These are phyloP conservation scores for Blastobasis adustella DNA, from an alignment of 2,888 invertebrate species.

Conservation along the genomic window DNA sequence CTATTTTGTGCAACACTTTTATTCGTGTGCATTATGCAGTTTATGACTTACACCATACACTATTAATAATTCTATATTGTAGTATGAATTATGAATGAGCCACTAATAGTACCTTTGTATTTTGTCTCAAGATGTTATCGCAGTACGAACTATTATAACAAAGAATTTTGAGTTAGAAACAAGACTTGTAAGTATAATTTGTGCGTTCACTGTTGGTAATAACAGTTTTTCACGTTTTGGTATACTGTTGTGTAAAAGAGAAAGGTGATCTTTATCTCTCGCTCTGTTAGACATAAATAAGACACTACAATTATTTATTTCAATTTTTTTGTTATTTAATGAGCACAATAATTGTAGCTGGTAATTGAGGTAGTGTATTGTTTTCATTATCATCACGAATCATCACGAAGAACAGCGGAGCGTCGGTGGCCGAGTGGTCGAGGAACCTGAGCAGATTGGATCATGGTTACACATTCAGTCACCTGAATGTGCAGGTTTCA, in stretches of 20 bases:
- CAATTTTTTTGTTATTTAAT: constrained; percentile 22
- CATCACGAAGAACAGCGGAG: no score
- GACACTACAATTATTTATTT: constrained; percentile 11
- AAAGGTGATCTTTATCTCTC: constrained; percentile 30
- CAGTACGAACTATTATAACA: constrained; percentile 7
- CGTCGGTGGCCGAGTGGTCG: no score
- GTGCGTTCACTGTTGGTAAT: constrained; percentile 18
- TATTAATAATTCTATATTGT: constrained; percentile 15
- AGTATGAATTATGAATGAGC: constrained; percentile 20
- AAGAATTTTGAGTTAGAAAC: constrained; percentile 4
- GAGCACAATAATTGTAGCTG: neutral
- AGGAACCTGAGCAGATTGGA: no score
- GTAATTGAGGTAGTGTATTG: no score
- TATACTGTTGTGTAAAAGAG: constrained; percentile 23
- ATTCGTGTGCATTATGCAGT: neutral
- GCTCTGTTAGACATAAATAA: constrained; percentile 7
- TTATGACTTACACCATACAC: constrained; percentile 4
- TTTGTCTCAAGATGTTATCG: constrained; percentile 14
- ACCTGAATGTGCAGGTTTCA: no score
- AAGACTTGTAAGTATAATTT: constrained; percentile 11
- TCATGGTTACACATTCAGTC: no score
- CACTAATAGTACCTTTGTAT: constrained; percentile 10
- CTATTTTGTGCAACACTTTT: no score
- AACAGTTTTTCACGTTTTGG: constrained; percentile 12
- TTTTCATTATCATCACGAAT: no score